phyloP scores from a whole-genome alignment of 2,797 vertebrate species.

The Myotis pilosus region DNA sequence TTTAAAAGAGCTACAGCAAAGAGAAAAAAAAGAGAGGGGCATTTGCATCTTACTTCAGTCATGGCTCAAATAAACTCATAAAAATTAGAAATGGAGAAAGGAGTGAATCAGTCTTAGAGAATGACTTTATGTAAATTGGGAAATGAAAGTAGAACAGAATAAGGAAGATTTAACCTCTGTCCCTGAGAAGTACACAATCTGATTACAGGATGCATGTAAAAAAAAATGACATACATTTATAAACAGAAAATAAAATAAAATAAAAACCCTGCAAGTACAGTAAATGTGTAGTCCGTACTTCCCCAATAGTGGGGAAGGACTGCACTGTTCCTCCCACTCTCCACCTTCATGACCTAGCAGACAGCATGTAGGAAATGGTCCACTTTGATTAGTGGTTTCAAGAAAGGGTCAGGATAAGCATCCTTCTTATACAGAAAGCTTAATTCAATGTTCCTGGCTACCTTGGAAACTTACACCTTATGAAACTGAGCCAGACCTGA shows the following conservation, averaged over 20 bases:
- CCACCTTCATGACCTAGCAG: background rate
- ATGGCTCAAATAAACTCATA: background rate
- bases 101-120: background rate
- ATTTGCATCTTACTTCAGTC: background rate
- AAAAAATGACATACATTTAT: background rate
- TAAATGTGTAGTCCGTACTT: background rate
- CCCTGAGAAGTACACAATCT: background rate
- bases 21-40: background rate
- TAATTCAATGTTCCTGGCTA: background rate
- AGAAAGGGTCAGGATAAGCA: background rate
- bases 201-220: background rate
- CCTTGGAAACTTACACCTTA: background rate
- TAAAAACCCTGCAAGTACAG: background rate
- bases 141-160: background rate
- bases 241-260: background rate
- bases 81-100: background rate
- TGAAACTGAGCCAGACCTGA: background rate
- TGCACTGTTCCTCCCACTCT: background rate
- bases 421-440: background rate
- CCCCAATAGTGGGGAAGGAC: background rate
- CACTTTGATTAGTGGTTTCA: background rate
- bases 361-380: background rate
- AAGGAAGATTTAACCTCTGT: background rate
- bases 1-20: background rate
- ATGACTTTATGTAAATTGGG: background rate